Evolutionary conservation across 2,113 vertebrate species (phyloP), one percentile per base, ranked within the genome.

Genomic region (Theristicus caerulescens): DNA sequence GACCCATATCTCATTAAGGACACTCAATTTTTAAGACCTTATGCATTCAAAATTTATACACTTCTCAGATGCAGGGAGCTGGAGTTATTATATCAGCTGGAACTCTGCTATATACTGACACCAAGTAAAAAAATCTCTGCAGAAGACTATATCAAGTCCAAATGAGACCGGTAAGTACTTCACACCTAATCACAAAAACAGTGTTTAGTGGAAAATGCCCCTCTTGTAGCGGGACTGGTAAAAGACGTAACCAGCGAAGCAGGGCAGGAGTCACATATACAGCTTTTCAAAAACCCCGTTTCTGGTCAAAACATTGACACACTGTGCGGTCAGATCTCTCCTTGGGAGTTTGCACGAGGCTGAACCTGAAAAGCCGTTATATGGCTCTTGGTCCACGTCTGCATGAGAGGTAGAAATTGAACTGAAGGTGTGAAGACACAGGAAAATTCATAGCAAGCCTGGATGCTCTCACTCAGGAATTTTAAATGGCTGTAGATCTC

Each of bases 401-500:
- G 25, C 42, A 8, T 57, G 49, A 93, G 78, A 69, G 82, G 66
- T 6, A 62, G 90, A 82, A 94, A 93, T 87, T 61, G 84, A 91
- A 91, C 57, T 67, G 74, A 87, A 91, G 67, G 32, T 61, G 84
- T 73, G 84, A 88, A 88, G 77, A 90, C 61, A 47, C 9, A 36
- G 78, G 78, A 80, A 95, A 95, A 97, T 94, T 97, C 90, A 94
- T 78, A 47, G 92, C 40, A 24, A 86, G 88, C 66, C 87, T 92
- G 85, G 90, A 25, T 88, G 79, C 74, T 90, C 90, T 97, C 88
- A 72, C 82, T 96, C 90, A 88, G 88, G 70, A 83, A 82, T 74
- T 96, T 96, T 83, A 96, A 97, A 96, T 86, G 95, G 88, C 93
- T 94, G 79, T 96, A 96, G 79, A 92, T 96, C 95, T 90, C 67